These are phyloP conservation scores for Ceratotherium simum DNA, from an alignment of 2,113 vertebrate species.

Conservation along the genomic window DNA sequence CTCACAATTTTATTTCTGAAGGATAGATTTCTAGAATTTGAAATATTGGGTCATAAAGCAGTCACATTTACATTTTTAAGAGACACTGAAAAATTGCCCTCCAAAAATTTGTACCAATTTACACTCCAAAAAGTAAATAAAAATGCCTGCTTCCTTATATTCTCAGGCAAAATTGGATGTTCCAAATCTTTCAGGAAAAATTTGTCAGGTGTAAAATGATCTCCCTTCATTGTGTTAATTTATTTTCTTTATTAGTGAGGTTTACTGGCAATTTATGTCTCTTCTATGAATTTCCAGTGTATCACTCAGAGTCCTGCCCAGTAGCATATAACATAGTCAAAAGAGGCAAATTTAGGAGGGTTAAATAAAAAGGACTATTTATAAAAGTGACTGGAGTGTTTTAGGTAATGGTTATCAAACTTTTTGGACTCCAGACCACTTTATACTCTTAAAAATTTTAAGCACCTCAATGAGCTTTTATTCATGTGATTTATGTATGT, in stretches of 20 bases:
- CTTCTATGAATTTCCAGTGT: background rate
- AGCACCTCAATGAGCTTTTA: background rate
- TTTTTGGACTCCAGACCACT: background rate
- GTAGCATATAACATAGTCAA: background rate
- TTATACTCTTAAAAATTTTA: background rate
- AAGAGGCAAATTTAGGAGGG: background rate
- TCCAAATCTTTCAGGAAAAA: background rate
- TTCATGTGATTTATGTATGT: background rate
- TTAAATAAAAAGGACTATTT: background rate
- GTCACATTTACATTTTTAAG: conserved; percentile 33
- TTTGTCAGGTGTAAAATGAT: background rate
- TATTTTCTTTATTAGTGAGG: background rate
- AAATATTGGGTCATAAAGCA: background rate
- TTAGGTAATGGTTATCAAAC: background rate
- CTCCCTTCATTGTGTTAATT: background rate
- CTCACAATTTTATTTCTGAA: background rate
- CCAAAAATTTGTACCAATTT: background rate
- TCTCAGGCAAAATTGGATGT: background rate
- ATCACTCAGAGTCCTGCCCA: background rate
- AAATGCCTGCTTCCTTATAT: background rate
- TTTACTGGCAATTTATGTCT: background rate
- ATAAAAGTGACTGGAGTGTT: background rate
- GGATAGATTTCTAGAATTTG: background rate
- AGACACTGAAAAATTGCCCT: background rate
- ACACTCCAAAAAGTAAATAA: background rate